These are phyloP conservation scores for Tympanuchus pallidicinctus DNA, from an alignment of 2,113 vertebrate species.

Conservation along the genomic window DNA sequence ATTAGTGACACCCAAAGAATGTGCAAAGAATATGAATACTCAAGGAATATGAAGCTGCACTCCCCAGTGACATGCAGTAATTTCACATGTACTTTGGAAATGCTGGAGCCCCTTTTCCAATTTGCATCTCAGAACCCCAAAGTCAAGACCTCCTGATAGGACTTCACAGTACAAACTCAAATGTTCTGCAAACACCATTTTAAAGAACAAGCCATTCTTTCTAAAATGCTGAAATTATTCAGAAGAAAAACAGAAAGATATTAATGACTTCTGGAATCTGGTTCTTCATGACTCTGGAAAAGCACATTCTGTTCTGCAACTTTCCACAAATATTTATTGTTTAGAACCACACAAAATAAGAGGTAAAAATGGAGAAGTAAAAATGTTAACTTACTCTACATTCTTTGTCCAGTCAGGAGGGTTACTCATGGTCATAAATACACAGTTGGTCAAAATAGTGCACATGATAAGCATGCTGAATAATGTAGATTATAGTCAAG, in stretches of 20 bases:
- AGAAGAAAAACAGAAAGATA: not conserved
- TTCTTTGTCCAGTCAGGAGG: conserved; percentile 98
- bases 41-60: not conserved
- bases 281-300: not conserved
- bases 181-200: not conserved
- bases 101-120: not conserved
- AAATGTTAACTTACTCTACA: conserved; percentile 91
- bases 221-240: not conserved
- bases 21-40: not conserved
- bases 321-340: not conserved
- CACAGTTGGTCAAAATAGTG: conserved; percentile 99
- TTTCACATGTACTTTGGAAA: not conserved
- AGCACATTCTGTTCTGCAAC: not conserved
- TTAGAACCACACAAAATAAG: not conserved
- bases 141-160: not conserved
- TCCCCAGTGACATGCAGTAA: not conserved
- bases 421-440: conserved; percentile 99
- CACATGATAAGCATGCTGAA: conserved; percentile 99
- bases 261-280: not conserved
- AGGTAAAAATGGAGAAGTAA: not conserved
- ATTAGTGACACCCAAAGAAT: not conserved
- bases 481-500: conserved; percentile 90
- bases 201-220: not conserved
- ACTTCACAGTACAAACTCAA: not conserved
- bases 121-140: not conserved